These are phyloP conservation scores for Leptinotarsa peninsularis DNA, from an alignment of 2,888 invertebrate species.

Conservation along the genomic window DNA sequence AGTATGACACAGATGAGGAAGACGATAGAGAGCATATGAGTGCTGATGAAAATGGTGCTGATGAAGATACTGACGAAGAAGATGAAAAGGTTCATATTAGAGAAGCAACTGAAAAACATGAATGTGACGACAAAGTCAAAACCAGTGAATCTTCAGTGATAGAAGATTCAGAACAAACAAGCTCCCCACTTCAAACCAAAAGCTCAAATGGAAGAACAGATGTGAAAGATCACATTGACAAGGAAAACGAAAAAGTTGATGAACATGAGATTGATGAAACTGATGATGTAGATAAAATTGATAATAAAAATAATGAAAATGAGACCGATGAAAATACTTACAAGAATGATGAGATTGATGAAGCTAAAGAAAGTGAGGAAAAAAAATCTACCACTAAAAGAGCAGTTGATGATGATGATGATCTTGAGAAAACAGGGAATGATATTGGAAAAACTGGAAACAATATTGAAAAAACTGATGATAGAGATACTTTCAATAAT, in stretches of 20 bases:
- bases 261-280: slow-evolving; percentile 10
- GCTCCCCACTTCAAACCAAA: background rate
- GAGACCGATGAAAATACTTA: slow-evolving; percentile 18
- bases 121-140: background rate
- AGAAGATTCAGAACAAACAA: slow-evolving; percentile 1
- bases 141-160: background rate
- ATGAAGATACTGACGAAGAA: slow-evolving; percentile 16
- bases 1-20: slow-evolving; percentile 35
- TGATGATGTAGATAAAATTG: slow-evolving; percentile 14
- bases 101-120: background rate
- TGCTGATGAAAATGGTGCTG: slow-evolving; percentile 33
- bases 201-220: background rate
- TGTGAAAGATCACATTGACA: background rate
- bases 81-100: background rate
- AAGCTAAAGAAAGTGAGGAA: slow-evolving; percentile 21
- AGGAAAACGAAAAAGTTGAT: slow-evolving; percentile 8
- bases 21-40: slow-evolving; percentile 31
- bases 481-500: background rate
- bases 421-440: background rate
- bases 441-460: slow-evolving; percentile 4
- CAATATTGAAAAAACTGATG: slow-evolving; percentile 11
- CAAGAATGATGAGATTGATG: slow-evolving; percentile 11
- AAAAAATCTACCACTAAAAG: too few relatives aligned
- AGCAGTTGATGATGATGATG: background rate
- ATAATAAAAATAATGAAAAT: slow-evolving; percentile 9